phyloP scores from a whole-genome alignment of 2,888 invertebrate species.

The Ellobium chinense region DNA sequence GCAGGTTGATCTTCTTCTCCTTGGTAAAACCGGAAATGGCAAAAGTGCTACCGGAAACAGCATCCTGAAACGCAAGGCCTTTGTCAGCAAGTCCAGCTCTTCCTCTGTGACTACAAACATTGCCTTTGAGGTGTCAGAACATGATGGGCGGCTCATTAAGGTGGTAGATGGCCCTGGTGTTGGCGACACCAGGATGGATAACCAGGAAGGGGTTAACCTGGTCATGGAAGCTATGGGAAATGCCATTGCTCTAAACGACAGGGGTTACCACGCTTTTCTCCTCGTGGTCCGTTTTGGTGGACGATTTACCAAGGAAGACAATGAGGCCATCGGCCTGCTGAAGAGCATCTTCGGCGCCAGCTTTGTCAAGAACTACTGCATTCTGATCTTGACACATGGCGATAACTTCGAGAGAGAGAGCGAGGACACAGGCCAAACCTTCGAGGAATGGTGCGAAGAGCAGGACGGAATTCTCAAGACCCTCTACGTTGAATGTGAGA shows the following conservation, averaged over 20 bases:
- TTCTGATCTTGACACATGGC: constrained; percentile 12
- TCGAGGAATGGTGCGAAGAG: constrained; percentile 2
- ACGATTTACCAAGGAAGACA: constrained; percentile 1
- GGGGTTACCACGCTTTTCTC: constrained; percentile 21
- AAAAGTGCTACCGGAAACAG: constrained; percentile 16
- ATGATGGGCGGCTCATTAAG: background rate
- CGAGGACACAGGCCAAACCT: background rate
- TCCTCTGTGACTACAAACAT: background rate
- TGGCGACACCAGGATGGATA: background rate
- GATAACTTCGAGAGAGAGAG: background rate
- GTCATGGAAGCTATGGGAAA: background rate
- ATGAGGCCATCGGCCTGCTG: background rate
- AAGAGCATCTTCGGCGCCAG: constrained; percentile 5
- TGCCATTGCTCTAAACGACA: constrained; percentile 13
- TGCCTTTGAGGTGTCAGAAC: background rate
- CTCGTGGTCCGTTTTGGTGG: background rate
- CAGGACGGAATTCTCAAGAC: background rate
- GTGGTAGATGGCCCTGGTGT: constrained; percentile 29
- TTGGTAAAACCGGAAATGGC: constrained; percentile 10
- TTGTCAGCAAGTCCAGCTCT: background rate
- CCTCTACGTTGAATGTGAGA: background rate
- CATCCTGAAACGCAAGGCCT: background rate
- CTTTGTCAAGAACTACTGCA: constrained; percentile 3
- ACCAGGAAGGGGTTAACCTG: background rate
- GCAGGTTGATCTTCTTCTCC: background rate